Conservation (phyloP, 2,113 vertebrate species). For the Ciconia stormi region DNA sequence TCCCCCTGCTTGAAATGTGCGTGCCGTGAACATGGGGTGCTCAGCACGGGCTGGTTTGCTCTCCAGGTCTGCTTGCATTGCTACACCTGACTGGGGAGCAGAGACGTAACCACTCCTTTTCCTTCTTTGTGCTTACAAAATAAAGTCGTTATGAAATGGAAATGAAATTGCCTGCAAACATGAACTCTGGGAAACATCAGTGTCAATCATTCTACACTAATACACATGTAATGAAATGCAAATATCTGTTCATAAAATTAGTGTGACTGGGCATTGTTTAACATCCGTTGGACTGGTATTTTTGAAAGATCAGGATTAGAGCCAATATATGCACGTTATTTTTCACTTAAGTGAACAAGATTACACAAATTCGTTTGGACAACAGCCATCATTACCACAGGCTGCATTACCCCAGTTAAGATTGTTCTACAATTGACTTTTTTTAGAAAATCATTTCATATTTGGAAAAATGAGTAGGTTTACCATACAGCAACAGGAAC, state of each 20-base stretch:
- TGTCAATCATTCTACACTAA: not conserved
- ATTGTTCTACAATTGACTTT: not conserved
- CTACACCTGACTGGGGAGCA: not conserved
- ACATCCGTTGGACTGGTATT: not conserved
- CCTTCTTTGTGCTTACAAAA: not conserved
- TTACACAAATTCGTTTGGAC: conserved; percentile 20
- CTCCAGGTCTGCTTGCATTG: not conserved
- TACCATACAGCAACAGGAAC: not conserved
- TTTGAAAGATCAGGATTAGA: conserved; percentile 26
- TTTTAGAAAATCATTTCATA: conserved; percentile 48
- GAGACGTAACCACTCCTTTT: not conserved
- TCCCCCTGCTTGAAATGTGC: fast-evolving
- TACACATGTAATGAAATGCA: not conserved
- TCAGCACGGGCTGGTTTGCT: not conserved
- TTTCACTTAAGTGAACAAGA: conserved; percentile 28
- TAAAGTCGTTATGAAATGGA: not conserved
- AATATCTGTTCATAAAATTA: conserved; percentile 17
- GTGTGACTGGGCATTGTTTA: conserved; percentile 29
- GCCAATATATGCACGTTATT: not conserved
- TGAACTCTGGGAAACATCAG: not conserved
- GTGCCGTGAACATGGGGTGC: fast-evolving
- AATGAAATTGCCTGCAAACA: not conserved
- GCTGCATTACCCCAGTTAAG: not conserved
- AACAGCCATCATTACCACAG: not conserved
- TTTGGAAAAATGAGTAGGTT: conserved; percentile 16